Evolutionary conservation across 2,888 invertebrate genomes (phyloP), one percentile per base, ranked within the genome.

Genomic region (Diloba caeruleocephala): DNA sequence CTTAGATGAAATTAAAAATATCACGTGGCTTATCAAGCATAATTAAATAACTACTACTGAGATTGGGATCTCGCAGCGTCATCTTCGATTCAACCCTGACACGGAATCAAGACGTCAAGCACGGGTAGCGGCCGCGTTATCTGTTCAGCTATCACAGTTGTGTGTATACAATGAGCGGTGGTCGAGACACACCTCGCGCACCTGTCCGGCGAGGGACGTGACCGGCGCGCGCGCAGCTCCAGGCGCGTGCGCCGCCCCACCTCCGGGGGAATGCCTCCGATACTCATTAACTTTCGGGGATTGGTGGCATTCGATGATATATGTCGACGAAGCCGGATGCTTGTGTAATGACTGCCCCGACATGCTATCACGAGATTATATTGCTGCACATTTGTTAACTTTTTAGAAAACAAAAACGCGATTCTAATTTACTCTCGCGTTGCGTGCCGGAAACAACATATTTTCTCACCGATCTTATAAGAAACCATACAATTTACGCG

Each of bases 231-330:
- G 71, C 78, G 71, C 69, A 33, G 79, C 75, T 74, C 71, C 75
- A 59, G 72, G 72, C 81, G 82, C 83, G 81, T 82, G 84, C 80
- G 81, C 79, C 75, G 79, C 76, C 71, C 65, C 59, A 75, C 80
- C 76, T 81, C 43, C 81, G 82, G 87, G 85, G 84, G 85, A 86
- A 88, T 84, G 88, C 89, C 89, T 88, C 87, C 84, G 79, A 85
- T 81, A 84, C 84, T 89, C 90, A 90, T 92, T 91, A 91, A 89
- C 81, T 90, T 89, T 90, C 78, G 86, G 86, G 81, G 81, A 81
- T 85, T 79, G 85, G 81, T 82, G 80, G 81, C 81, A 80, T 78
- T 78, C 75, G 81, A 87, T 89, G 88, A 89, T 89, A 84, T 86
- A 90, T 88, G 84, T 77, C 74, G 77, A 81, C 85, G 85, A 84